Conservation (phyloP, 2,888 invertebrate species). For the Hipparchia sbordonii region DNA sequence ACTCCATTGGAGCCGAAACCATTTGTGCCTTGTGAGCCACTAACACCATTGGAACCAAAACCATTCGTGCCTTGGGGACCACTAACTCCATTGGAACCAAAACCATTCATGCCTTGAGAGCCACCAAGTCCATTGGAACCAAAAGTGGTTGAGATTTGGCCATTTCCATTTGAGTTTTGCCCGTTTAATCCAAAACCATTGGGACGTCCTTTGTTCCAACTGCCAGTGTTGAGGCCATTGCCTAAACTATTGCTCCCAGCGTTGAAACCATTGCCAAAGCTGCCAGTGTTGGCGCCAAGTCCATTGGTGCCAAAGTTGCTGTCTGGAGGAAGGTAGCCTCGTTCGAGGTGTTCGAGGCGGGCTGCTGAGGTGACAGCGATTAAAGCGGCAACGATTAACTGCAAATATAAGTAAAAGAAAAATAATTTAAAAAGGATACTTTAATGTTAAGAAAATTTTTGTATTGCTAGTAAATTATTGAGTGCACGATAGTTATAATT, state of each 20-base stretch:
- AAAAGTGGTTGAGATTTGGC: constrained; percentile 11
- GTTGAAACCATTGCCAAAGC: constrained; percentile 21
- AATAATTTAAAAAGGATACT: background rate
- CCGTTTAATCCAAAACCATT: constrained; percentile 22
- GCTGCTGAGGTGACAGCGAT: constrained; percentile 65
- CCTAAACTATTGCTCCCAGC: constrained; percentile 27
- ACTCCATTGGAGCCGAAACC: constrained; percentile 44
- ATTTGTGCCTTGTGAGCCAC: constrained; percentile 13
- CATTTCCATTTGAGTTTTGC: constrained; percentile 37
- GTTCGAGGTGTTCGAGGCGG: constrained; percentile 71
- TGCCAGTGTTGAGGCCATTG: constrained; percentile 23
- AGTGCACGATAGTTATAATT: no score
- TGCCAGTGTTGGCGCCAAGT: constrained; percentile 4
- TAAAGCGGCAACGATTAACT: constrained; percentile 68
- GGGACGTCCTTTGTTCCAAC: background rate
- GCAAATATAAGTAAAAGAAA: constrained; percentile 37
- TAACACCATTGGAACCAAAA: constrained; percentile 39
- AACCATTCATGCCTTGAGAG: constrained; percentile 33
- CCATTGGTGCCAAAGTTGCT: constrained; percentile 32
- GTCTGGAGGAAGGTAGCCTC: constrained; percentile 70
- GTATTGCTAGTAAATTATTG: no score
- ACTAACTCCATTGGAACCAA: constrained; percentile 38
- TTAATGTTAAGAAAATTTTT: no score
- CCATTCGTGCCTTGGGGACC: constrained; percentile 38
- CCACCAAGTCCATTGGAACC: constrained; percentile 40